Evolutionary conservation across 2,888 invertebrate species (phyloP), one percentile per base, ranked within the genome.

Genomic region (Magallana nippona): DNA sequence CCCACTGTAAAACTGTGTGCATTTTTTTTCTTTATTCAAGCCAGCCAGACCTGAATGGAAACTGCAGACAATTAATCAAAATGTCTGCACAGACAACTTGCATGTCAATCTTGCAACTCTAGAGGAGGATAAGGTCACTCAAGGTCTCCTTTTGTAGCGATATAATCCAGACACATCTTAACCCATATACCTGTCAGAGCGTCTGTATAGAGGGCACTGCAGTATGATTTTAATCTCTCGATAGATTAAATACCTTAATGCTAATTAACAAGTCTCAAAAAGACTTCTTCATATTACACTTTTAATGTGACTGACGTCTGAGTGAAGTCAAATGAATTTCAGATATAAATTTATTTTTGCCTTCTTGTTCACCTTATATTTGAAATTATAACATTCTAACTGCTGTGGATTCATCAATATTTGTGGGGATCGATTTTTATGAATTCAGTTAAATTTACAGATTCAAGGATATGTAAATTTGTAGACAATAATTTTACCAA

Each of bases 11-110:
- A 19, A 60, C 60, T 60, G 60, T 19, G n/a, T 19, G 10, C 19
- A 60, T 60, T 60, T 60, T 44, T 60, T 60, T 60, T 60, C 60
- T 60, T 60, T 19, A 60, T 60, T 60, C 19, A 60, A 60, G 19
- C 17, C 60, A 11, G 32, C 15, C 71, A 71, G 71, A 71, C 71
- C 71, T 71, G 27, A 71, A 71, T 71, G 27, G 22, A 44, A 71
- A 19, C 71, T 27, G 22, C 71, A 71, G 71, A 71, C 71, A 71
- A 71, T 71, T 27, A 71, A 71, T 71, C 71, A 71, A 71, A 71
- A 71, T 71, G 15, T 71, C 27, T 71, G 27, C 27, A 71, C 71
- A 71, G 71, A 71, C 71, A 71, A 27, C 71, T 71, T 71, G 71
- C 71, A 71, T 71, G 71, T 71, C 71, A 71, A 71, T 32, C 32